Conservation (phyloP, 2,113 vertebrate genomes). For the Brienomyrus brachyistius region DNA sequence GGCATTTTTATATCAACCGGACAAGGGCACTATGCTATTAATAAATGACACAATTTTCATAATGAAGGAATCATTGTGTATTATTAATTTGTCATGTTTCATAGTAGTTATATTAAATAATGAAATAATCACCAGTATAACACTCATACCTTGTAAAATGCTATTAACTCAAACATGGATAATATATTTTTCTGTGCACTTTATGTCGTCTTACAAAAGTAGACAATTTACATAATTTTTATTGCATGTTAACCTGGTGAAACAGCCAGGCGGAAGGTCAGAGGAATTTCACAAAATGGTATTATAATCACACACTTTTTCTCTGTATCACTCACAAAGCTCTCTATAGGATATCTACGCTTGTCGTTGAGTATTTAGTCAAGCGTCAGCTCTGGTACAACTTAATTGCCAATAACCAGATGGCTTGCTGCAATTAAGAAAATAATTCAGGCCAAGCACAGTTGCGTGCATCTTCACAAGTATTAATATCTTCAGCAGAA, state of each 20-base stretch:
- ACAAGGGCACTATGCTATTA: neutral
- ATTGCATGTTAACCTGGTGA: neutral
- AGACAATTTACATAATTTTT: neutral
- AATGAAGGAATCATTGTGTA: neutral
- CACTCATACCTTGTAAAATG: neutral
- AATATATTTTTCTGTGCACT: neutral
- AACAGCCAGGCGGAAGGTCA: neutral
- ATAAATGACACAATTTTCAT: neutral
- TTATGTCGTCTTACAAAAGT: neutral
- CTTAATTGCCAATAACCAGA: constrained; percentile 5
- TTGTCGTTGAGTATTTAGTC: constrained; percentile 5
- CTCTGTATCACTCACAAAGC: neutral
- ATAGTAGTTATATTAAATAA: neutral
- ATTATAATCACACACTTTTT: neutral
- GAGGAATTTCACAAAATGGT: neutral
- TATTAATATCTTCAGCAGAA: constrained; percentile 1
- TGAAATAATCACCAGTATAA: neutral
- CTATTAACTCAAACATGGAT: neutral
- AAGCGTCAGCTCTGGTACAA: constrained; percentile 2
- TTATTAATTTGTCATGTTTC: neutral
- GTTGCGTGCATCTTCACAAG: neutral
- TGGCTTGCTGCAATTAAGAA: constrained; percentile 3
- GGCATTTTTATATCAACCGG: neutral
- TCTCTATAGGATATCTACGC: constrained; percentile 1
- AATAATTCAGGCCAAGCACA: neutral